Evolutionary conservation across 2,113 vertebrate species (phyloP).

Genomic region (Ascaphus truei): DNA sequence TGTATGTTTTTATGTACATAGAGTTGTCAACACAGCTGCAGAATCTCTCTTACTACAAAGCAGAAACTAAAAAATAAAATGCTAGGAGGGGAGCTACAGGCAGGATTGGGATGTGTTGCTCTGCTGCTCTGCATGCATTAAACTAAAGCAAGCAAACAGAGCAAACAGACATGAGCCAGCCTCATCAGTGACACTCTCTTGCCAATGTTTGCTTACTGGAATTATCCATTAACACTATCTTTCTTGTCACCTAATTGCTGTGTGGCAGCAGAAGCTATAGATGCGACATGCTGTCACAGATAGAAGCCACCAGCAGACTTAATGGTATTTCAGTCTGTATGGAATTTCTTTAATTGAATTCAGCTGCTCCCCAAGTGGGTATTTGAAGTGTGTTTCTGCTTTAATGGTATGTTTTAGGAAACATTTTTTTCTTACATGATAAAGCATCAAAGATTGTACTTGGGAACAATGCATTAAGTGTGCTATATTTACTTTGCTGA

Average conservation of each 20-base stretch:
- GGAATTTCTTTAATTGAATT: constrained; percentile 27
- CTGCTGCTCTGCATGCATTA: neutral
- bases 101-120: neutral
- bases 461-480: neutral
- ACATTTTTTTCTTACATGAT: neutral
- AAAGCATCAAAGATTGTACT: neutral
- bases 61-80: neutral
- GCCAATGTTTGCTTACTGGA: constrained; percentile 24
- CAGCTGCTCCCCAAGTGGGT: constrained; percentile 4
- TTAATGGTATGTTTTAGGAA: neutral
- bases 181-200: constrained; percentile 8
- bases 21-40: neutral
- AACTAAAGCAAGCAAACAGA: neutral
- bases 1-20: too few relatives aligned
- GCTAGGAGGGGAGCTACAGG: neutral
- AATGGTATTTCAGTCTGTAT: neutral
- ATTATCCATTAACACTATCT: constrained; percentile 26
- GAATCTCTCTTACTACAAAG: neutral
- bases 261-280: constrained; percentile 1
- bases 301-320: neutral
- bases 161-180: neutral
- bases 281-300: neutral
- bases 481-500: neutral
- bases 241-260: constrained; percentile 7
- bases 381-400: neutral